Percentiles rank a stretch among this genome's conserved stretches.
These are phyloP conservation scores for Cyprinodon brontotheroides DNA, from an alignment of 2,113 vertebrate genomes.

Conservation along the genomic window DNA sequence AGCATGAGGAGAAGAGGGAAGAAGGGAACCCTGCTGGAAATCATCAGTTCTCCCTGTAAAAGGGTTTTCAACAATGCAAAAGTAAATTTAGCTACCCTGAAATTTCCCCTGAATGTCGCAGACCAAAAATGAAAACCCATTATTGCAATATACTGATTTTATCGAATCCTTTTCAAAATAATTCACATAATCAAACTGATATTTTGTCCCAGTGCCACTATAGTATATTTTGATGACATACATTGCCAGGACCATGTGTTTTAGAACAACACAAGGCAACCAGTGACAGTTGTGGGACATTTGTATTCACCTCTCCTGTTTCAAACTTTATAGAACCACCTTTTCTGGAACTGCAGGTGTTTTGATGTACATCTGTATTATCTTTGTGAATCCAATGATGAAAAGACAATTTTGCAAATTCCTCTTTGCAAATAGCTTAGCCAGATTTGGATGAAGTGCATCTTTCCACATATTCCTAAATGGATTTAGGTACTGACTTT, in stretches of 20 bases:
- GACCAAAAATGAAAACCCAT: not conserved
- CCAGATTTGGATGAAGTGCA: not conserved
- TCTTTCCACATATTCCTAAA: not conserved
- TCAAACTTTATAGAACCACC: not conserved
- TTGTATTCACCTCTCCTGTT: not conserved
- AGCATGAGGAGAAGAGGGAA: not conserved
- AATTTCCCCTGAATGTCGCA: not conserved
- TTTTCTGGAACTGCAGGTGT: not conserved
- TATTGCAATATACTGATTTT: not conserved
- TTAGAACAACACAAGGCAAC: not conserved
- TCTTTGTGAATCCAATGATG: not conserved
- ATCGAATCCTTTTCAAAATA: not conserved
- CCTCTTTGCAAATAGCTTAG: not conserved
- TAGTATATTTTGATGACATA: not conserved
- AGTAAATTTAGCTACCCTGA: conserved; percentile 31
- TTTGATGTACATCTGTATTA: not conserved
- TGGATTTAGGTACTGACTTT: not conserved
- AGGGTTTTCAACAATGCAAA: conserved; percentile 48
- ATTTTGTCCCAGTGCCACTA: not conserved
- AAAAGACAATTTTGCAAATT: not conserved
- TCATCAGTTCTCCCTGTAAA: conserved; percentile 53
- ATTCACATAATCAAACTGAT: not conserved
- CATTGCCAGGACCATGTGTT: not conserved
- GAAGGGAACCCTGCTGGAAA: conserved; percentile 36
- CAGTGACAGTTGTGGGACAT: not conserved